Conservation (phyloP, 2,888 invertebrate species). For the Luperina testacea region DNA sequence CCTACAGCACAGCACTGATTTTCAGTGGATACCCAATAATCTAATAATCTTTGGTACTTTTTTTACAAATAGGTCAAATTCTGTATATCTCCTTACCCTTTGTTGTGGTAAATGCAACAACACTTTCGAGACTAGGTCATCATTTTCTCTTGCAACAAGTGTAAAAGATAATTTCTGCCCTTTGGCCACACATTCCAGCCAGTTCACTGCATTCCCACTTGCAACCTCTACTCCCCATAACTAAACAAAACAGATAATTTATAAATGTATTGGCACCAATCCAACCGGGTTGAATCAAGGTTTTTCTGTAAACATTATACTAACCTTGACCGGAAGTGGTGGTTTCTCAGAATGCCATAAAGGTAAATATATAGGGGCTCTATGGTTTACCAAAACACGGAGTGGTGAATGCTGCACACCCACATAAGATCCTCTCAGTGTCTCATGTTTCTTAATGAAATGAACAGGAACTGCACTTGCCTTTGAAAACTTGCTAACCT, state of each 20-base stretch:
- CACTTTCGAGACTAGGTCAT: constrained; percentile 85
- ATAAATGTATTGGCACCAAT: constrained; percentile 59
- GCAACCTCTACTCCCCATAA: constrained; percentile 88
- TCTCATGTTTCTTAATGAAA: constrained; percentile 88
- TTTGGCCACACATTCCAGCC: constrained; percentile 90
- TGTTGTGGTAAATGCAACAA: constrained; percentile 84
- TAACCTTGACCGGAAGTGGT: constrained; percentile 88
- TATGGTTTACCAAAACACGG: constrained; percentile 89
- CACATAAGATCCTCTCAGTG: constrained; percentile 86
- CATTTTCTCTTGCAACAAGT: constrained; percentile 85
- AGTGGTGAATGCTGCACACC: constrained; percentile 88
- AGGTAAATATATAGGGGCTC: constrained; percentile 89
- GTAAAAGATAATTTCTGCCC: constrained; percentile 86
- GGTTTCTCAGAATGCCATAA: constrained; percentile 88
- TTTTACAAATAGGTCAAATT: background rate
- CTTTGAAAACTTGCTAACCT: constrained; percentile 91
- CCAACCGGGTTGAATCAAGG: constrained; percentile 53
- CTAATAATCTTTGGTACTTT: background rate
- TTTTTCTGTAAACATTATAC: constrained; percentile 55
- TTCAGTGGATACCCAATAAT: background rate
- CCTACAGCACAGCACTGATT: background rate
- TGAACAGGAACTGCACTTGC: constrained; percentile 90
- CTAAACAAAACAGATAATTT: constrained; percentile 71
- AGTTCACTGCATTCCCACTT: constrained; percentile 89
- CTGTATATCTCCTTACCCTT: constrained; percentile 71